These are phyloP conservation scores for Asarcornis scutulata DNA, from an alignment of 2,113 vertebrate genomes.

Conservation along the genomic window DNA sequence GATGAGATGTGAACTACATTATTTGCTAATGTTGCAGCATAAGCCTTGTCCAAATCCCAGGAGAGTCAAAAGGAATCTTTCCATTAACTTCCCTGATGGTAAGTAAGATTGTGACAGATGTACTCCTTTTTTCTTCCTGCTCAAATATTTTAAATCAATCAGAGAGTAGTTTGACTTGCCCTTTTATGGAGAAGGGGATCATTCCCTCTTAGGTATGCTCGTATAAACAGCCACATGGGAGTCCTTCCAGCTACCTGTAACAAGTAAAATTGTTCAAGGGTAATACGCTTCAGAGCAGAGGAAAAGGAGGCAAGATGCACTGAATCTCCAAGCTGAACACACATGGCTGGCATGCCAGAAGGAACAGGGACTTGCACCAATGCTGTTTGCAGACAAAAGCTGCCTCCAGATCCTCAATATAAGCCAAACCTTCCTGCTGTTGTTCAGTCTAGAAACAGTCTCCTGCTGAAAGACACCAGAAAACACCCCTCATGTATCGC, in stretches of 20 bases:
- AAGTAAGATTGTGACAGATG: conserved; percentile 45
- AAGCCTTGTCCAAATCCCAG: conserved; percentile 31
- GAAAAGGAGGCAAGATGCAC: not conserved
- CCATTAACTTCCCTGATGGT: conserved; percentile 45
- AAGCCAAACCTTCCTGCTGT: not conserved
- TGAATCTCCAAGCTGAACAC: not conserved
- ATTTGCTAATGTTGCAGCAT: conserved; percentile 21
- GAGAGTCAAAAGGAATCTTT: conserved; percentile 46
- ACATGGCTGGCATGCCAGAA: not conserved
- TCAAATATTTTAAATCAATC: conserved; percentile 26
- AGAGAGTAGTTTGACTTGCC: not conserved
- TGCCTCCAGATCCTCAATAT: not conserved
- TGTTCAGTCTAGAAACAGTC: not conserved
- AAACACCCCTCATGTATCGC: not conserved
- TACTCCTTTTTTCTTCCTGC: conserved; percentile 8
- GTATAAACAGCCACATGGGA: not conserved
- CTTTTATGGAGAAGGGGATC: not conserved
- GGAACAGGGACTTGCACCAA: not conserved
- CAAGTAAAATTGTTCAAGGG: not conserved
- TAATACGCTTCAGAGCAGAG: not conserved
- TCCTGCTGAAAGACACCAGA: not conserved
- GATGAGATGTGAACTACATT: conserved; percentile 36
- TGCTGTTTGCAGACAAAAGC: not conserved
- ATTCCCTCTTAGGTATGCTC: not conserved
- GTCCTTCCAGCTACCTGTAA: not conserved